Base-by-base conservation (phyloP, 2,797 vertebrate species). In the Delichon dasypus region DNA sequence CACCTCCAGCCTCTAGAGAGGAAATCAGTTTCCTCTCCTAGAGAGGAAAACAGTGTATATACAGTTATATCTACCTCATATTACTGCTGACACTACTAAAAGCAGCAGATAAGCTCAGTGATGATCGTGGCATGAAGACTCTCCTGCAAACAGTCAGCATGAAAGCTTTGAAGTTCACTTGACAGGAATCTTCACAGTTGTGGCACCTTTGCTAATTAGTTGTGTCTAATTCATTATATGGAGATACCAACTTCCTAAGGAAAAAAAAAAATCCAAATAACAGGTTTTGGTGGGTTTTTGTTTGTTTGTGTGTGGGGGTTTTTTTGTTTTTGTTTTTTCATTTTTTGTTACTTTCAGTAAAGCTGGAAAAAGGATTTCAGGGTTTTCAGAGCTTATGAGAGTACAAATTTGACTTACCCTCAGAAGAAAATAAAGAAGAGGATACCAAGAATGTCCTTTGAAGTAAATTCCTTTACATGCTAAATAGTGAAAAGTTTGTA, bases 111-210 rank as follows among this genome's bases (percentile, higher is more conserved):
- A 53, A 89, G n/a, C 48, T 20, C 65, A 80, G 48, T 27, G 85
- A 74, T 77, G 71, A 53, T 58, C 0, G 1, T 73, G 80, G 88
- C 70, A 58, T 40, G 89, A 48, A 50, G 75, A 86, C 17, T 73
- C 74, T 86, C 75, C 58, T 80, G 34, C 85, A 78, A 93, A 97
- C 34, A 80, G 74, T 32, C 87, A 90, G 58, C 42, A 55, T 22
- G 34, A 85, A 90, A 90, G 80, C 88, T 97, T 84, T 94, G 80
- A 95, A 92, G 92, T 95, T 96, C 94, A 95, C 66, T 96, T 96
- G 97, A 91, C 89, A 93, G 68, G 88, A 94, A 57, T 42, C 77
- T 95, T 93, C 58, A 95, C 76, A 90, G 73, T 36, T 71, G 50
- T 86, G 81, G 76, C 78, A 60, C 65, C 90, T 81, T 75, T 62